These are phyloP conservation scores for Triplophysa yarkandensis DNA, from an alignment of 2,797 vertebrate species.

Conservation along the genomic window DNA sequence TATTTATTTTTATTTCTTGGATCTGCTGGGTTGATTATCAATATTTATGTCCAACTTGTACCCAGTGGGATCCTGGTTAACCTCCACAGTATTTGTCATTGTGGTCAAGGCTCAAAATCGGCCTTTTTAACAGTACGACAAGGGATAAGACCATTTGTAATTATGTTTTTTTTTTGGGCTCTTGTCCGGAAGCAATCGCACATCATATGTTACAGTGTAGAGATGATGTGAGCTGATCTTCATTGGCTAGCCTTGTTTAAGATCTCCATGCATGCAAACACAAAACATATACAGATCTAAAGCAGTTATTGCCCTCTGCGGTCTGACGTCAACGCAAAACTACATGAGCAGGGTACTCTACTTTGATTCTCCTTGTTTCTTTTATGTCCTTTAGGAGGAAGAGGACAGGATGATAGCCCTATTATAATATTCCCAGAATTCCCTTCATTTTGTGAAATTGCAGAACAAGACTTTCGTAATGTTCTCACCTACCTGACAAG, in stretches of 20 bases:
- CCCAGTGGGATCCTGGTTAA: neutral
- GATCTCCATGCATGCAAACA: slow-evolving; percentile 28
- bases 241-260: slow-evolving; percentile 15
- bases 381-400: slow-evolving; percentile 77
- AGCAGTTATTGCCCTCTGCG: slow-evolving; percentile 52
- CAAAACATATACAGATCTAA: neutral
- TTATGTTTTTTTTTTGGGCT: neutral
- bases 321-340: slow-evolving; percentile 4
- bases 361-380: slow-evolving; percentile 4
- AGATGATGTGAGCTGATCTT: slow-evolving; percentile 8
- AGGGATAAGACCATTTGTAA: no score
- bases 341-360: neutral
- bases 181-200: neutral
- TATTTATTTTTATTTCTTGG: neutral
- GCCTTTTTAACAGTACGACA: no score
- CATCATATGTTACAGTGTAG: neutral
- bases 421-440: slow-evolving; percentile 94
- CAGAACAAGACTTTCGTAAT: slow-evolving; percentile 86
- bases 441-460: slow-evolving; percentile 84
- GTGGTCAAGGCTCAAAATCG: no score
- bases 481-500: slow-evolving; percentile 91
- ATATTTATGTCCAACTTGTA: neutral
- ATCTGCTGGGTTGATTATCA: neutral
- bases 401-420: slow-evolving; percentile 84
- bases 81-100: no score